These are phyloP conservation scores for Alligator sinensis DNA, from an alignment of 2,113 vertebrate species.

Conservation along the genomic window DNA sequence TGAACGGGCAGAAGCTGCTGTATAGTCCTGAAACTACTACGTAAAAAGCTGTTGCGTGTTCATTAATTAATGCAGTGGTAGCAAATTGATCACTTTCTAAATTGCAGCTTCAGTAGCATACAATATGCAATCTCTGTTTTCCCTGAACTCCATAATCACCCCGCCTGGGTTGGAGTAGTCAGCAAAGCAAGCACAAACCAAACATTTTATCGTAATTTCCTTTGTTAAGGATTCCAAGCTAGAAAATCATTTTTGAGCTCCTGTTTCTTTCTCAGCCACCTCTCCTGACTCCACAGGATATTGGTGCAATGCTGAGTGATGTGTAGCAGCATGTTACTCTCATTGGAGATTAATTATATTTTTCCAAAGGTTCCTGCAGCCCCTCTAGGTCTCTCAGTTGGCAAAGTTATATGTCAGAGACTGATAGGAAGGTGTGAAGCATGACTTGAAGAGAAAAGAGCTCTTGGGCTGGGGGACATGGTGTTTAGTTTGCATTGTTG, in stretches of 20 bases:
- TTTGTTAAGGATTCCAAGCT: slow-evolving; percentile 19
- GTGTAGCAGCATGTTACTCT: slow-evolving; percentile 37
- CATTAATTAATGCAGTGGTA: slow-evolving; percentile 5
- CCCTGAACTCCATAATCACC: slow-evolving; percentile 23
- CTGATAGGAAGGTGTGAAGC: slow-evolving; percentile 52
- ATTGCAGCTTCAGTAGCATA: slow-evolving; percentile 24
- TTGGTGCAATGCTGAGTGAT: slow-evolving; percentile 53
- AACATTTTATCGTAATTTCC: slow-evolving; percentile 42
- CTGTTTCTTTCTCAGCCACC: slow-evolving; percentile 55
- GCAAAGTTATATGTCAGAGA: slow-evolving; percentile 26
- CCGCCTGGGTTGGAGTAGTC: not conserved
- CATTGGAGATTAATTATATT: slow-evolving; percentile 49
- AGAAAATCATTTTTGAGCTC: not conserved
- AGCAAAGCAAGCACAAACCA: slow-evolving; percentile 3
- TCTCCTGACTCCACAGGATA: slow-evolving; percentile 42
- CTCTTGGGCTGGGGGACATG: not conserved
- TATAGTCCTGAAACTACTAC: too few relatives aligned
- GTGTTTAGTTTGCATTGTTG: slow-evolving; percentile 7
- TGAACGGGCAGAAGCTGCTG: too few relatives aligned
- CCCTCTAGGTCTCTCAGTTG: slow-evolving; percentile 47
- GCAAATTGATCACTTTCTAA: slow-evolving; percentile 23
- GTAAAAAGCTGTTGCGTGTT: not conserved
- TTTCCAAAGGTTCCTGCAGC: slow-evolving; percentile 20
- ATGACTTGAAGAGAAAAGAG: not conserved
- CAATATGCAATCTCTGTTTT: slow-evolving; percentile 21